Evolutionary conservation across 2,113 vertebrate species (phyloP), one percentile per base, ranked within the genome.

Genomic region (Toxostoma redivivum): DNA sequence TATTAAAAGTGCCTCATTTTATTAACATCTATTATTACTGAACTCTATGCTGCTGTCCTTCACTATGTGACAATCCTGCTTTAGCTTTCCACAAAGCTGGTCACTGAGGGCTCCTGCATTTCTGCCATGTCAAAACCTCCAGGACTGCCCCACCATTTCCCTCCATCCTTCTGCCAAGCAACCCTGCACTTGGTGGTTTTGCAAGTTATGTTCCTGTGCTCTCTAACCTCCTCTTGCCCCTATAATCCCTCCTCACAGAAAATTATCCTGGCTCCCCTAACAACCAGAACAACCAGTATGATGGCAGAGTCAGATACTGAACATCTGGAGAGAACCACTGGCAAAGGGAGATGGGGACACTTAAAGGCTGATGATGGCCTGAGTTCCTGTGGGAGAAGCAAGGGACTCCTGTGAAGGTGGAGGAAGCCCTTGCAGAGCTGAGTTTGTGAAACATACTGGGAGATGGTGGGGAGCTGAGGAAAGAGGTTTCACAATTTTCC

Each of bases 201-300:
- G 18, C 5, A 33, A 4, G 3, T 8, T 1, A 1, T 0, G 0
- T 6, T 66, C 7, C 18, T n/a, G 21, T 38, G 13, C n/a, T 65
- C 40, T 45, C 28, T 18, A 16, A 50, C 23, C 27, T 50, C 15
- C 13, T 4, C 10, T 31, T 2, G 5, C 8, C 7, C 11, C 22
- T 60, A 3, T 4, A 33, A 14, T 10, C 14, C 7, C 2, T 1
- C 9, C 33, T 54, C 2, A 5, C 8, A 66, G 28, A 40, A 50
- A 22, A 13, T 30, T 69, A 50, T 40, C 20, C 57, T 47, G 54
- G 4, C 23, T 79, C 12, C 15, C 20, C 35, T 31, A 30, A n/a
- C 8, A 38, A 6, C 5, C 35, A 53, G 53, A 64, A 77, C 38
- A 42, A 61, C 28, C 8, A 23, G 21, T 11, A 10, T 1, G 2